Base-by-base conservation (phyloP, 2,797 vertebrate species). In the Erethizon dorsatum region DNA sequence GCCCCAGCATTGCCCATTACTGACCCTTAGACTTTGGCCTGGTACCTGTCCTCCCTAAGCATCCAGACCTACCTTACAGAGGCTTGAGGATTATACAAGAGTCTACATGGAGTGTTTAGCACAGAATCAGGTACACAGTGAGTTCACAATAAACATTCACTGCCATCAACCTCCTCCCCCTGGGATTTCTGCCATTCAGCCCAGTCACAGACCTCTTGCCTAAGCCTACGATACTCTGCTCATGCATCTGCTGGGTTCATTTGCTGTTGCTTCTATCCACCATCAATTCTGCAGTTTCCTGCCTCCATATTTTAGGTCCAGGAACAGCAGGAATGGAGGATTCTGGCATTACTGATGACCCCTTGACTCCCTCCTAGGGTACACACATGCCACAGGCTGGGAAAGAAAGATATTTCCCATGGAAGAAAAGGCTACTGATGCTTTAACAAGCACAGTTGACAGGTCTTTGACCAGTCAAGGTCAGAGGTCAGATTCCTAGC, bases 401-500 rank as follows among this genome's bases (percentile, higher is more conserved):
- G 96, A 96, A 95, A 75, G n/a, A 86, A 96, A 87, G 63, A 63
- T 4, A 18, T 91, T 98, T 97, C 97, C 95, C 98, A 97, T 0
- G 6, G 83, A 96, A 94, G 75, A 59, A 69, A 96, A 0, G 47
- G 18, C 79, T 86, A 61, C 89, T 97, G 96, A 94, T 65, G 84
- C 97, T 97, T 98, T 96, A 95, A 95, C 80, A 83, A 97, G 95
- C 91, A 69, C 50, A 80, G 56, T 63, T n/a, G 13, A 92, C 59
- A 56, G 56, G 56, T 37, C 88, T 77, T 88, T 95, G 97, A 95
- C 86, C 96, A 85, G 61, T 56, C 33, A 59, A 94, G 96, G 89
- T 45, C 95, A 97, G 6, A 96, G 97, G 96, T 96, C 97, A 98
- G 87, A 97, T 97, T 94, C 92, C 92, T 77, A 91, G 65, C 57